Base-by-base conservation (phyloP, 1,140 invertebrate species). In the Penaeus indicus region DNA sequence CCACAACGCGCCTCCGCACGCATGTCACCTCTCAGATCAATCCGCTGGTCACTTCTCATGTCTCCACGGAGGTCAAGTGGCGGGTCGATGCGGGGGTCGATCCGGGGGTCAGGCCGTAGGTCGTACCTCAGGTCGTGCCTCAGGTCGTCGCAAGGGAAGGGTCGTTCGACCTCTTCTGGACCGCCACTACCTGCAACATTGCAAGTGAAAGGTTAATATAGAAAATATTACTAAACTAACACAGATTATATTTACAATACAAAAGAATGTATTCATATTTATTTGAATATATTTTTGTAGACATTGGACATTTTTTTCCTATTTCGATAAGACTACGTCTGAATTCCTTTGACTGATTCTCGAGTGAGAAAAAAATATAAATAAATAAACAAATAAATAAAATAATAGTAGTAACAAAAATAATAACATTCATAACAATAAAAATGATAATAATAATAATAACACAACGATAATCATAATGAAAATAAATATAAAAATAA, bases 31-130 rank as follows among this genome's bases (percentile, higher is more conserved):
- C 80, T 75, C 32, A 32, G 79, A 54, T 82, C 64, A 1, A 80
- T 11, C 42, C 75, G 75, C 25, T 86, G 85, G 22, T 85, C 69
- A 11, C 69, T 47, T 84, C 82, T 84, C 22, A 67, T 22, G n/a
- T 84, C 77, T 32, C 79, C 85, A n/a, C 85, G 85, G 8, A 86
- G 85, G 69, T 82, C 86, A 18, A 88, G 61, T 13, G 86, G 86
- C 62, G 86, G 86, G 22, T 88, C 86, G 47, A 72, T 67, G 42
- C 86, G 86, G n/a, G 25, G 25, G n/a, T 88, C 86, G 22, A 47
- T 61, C 47, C 86, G 47, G 18, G 69, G 80, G 16, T 88, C 86
- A 42, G 67, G 78, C 21, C 42, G 86, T 38, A 27, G 67, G 18
- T 88, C 86, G 60, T 83, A 84, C 80, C 86, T 79, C 22, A 42